Base-by-base conservation (phyloP, 2,797 vertebrate genomes). In the Micropoecilia bifurca region DNA sequence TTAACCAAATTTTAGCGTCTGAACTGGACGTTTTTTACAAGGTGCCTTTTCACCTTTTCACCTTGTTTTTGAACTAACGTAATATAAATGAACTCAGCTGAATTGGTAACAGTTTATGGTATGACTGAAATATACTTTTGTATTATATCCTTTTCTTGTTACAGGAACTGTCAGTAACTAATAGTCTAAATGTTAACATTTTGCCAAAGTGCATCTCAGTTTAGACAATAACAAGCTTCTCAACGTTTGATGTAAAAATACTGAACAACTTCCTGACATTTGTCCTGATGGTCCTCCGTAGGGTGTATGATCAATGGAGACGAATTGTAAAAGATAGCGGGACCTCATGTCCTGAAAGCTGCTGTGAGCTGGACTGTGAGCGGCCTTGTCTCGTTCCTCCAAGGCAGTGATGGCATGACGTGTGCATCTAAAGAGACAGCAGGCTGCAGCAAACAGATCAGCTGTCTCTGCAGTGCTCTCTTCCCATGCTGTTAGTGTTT, bases 391-490 rank as follows among this genome's bases (percentile, higher is more conserved):
- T 83, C 90, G 88, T 94, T 84, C 46, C 82, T 85, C 79, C 78
- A 80, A 84, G 80, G 78, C 55, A 16, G 76, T 87, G 84, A 87
- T 73, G 81, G 74, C 82, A 68, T 89, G 88, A 94, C 83, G 86
- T 76, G 80, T 82, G 82, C 80, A 91, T 90, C 45, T 87, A 89
- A 90, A 93, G 89, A 88, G 92, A 92, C 93, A 93, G 86, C 76
- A 25, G 80, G 82, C 86, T 91, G 85, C 80, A 90, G 77, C 85
- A 78, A 81, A 91, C 80, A 73, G 63, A 86, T 89, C 87, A 86
- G 59, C 80, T n/a, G 2, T 85, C 78, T 84, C 79, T 45, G 79
- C 80, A 80, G 87, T 84, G 77, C 78, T 73, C 83, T 50, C 18
- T 71, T 84, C 50, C 71, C 76, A 73, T 22, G 73, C 82, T 48